Conservation (phyloP, 2,113 vertebrate species). For the Centropus bengalensis region DNA sequence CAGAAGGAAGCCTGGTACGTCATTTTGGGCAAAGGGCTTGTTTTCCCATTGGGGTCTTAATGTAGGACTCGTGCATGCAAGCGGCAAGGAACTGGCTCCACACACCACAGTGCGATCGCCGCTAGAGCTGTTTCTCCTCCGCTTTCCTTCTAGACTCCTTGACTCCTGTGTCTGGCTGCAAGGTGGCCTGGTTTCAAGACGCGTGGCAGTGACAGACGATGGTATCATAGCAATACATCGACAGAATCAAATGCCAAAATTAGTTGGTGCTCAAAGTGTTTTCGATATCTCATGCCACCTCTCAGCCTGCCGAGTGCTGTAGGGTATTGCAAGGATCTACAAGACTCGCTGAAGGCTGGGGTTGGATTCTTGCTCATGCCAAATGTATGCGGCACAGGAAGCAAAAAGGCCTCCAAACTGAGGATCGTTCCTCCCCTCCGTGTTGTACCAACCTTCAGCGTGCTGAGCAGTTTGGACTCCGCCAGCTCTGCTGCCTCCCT, state of each 20-base stretch:
- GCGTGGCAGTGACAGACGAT: not conserved
- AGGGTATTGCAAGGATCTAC: not conserved
- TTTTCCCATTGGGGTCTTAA: not conserved
- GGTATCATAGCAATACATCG: slow-evolving; percentile 1
- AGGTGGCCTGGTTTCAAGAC: slow-evolving; percentile 7
- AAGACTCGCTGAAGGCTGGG: not conserved
- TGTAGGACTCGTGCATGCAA: fast-evolving
- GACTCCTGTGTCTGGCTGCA: not conserved
- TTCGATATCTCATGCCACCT: not conserved
- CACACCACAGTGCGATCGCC: fast-evolving
- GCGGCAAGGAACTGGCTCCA: not conserved
- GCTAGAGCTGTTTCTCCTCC: not conserved
- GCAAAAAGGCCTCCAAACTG: not conserved
- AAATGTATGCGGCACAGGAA: not conserved
- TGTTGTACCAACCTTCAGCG: not conserved
- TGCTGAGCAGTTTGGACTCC: not conserved
- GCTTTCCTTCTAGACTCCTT: not conserved
- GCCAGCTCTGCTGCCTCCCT: not conserved
- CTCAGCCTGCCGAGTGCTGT: not conserved
- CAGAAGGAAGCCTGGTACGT: not conserved
- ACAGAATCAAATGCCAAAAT: slow-evolving; percentile 15
- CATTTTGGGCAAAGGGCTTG: not conserved
- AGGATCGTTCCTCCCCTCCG: not conserved
- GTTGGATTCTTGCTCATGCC: not conserved
- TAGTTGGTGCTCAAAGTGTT: not conserved